Percentiles rank a stretch among this genome's conserved stretches.
Conservation (phyloP, 2,888 invertebrate genomes). For the Atherix ibis region DNA sequence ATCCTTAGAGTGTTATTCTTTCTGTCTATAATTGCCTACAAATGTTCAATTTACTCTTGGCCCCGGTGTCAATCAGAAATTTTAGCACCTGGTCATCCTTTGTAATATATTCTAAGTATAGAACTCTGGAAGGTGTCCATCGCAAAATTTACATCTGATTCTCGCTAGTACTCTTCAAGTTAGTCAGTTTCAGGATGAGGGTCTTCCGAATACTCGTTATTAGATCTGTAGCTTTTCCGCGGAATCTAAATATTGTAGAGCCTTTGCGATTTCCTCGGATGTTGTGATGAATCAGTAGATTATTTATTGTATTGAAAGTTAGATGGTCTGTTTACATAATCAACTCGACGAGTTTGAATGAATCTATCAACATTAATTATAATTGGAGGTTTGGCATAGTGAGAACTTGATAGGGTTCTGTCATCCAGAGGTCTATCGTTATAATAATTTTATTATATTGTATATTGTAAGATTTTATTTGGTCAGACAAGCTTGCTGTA, state of each 20-base stretch:
- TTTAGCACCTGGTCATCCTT: constrained; percentile 7
- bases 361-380: neutral
- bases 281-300: neutral
- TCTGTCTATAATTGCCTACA: constrained; percentile 11
- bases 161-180: neutral
- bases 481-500: no score
- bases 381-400: neutral
- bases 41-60: constrained; percentile 8
- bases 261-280: neutral
- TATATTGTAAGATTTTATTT: no score
- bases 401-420: neutral
- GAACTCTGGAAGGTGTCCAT: constrained; percentile 10
- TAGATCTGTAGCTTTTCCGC: neutral
- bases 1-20: constrained; percentile 9
- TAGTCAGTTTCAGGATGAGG: neutral
- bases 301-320: neutral
- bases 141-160: constrained; percentile 11
- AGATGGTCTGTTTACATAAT: constrained; percentile 1
- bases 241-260: no score
- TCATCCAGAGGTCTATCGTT: no score
- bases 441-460: no score
- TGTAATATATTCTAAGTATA: constrained; percentile 7
- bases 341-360: neutral
- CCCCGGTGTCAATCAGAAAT: constrained; percentile 8
- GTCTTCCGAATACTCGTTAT: neutral